phyloP scores from a whole-genome alignment of 2,797 vertebrate species.

The Caiman crocodilus region DNA sequence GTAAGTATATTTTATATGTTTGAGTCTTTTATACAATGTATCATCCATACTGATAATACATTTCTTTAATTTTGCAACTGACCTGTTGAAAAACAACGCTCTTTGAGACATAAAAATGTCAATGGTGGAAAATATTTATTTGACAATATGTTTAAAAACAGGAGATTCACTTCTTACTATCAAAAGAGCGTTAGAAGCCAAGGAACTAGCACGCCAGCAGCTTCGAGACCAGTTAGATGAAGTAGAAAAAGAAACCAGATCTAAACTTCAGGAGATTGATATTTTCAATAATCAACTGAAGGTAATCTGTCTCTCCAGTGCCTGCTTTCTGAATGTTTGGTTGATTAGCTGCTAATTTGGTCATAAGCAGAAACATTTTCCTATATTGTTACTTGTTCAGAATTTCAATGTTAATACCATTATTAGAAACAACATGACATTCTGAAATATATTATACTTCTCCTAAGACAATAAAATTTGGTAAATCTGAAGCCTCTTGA shows the following conservation, averaged over 20 bases:
- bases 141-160: slow-evolving; percentile 72
- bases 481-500: neutral
- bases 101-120: neutral
- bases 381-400: neutral
- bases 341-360: neutral
- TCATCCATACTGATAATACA: neutral
- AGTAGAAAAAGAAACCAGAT: slow-evolving; percentile 94
- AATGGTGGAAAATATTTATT: neutral
- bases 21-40: neutral
- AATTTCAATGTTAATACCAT: neutral
- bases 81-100: neutral
- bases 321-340: slow-evolving; percentile 5
- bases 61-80: neutral
- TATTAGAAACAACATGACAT: neutral
- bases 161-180: slow-evolving; percentile 95
- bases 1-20: slow-evolving; percentile 82
- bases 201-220: slow-evolving; percentile 91
- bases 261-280: slow-evolving; percentile 96
- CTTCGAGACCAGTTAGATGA: slow-evolving; percentile 93
- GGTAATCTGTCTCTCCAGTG: slow-evolving; percentile 79
- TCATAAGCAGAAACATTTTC: neutral
- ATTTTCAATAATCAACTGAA: slow-evolving; percentile 97
- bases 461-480: neutral
- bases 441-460: neutral
- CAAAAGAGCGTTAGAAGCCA: slow-evolving; percentile 93